Evolutionary conservation across 2,797 vertebrate genomes (phyloP), one percentile per base, ranked within the genome.

Genomic region (Hephaestus fuliginosus): DNA sequence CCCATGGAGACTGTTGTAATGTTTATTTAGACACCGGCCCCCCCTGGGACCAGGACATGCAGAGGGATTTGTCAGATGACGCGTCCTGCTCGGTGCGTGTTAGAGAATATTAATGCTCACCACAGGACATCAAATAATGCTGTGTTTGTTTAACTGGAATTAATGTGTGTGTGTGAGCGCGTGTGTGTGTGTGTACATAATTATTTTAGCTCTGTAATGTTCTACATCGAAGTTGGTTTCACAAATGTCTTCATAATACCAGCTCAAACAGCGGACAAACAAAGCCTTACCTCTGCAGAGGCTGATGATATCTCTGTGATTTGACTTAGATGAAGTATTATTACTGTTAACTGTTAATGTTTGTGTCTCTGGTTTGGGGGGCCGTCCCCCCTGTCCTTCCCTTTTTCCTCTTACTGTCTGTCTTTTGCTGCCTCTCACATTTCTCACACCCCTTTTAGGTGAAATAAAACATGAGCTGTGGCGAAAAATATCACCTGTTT

Each of bases 1-100:
- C 89, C 88, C 80, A 79, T 80, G 80, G 91, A 90, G 87, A 86
- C 78, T 67, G 84, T 81, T 87, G 83, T 81, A 74, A 90, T 90
- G 87, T 92, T 91, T 89, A 89, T 87, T 91, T 84, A 86, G 81
- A 87, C 61, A 41, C 75, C 67, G 25, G 66, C 28, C 68, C 71
- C 56, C 30, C 14, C 12, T 9, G 81, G 86, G 80, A 87, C 10
- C 14, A 64, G 63, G 67, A 43, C 14, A 43, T 74, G 65, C 61
- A 18, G 22, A 61, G 83, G 75, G 81, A 83, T 92, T 87, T 89
- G 80, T 84, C 76, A 88, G 80, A 81, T 80, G 81, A 82, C 17
- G 55, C n/a, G 7, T 65, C 48, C 74, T 69, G 71, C 68, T 73
- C 6, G 15, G 64, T 51, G 58, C 79, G 28, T 70, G 80, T 76